Conservation (phyloP, 2,888 invertebrate genomes). For the Pardosa pseudoannulata region DNA sequence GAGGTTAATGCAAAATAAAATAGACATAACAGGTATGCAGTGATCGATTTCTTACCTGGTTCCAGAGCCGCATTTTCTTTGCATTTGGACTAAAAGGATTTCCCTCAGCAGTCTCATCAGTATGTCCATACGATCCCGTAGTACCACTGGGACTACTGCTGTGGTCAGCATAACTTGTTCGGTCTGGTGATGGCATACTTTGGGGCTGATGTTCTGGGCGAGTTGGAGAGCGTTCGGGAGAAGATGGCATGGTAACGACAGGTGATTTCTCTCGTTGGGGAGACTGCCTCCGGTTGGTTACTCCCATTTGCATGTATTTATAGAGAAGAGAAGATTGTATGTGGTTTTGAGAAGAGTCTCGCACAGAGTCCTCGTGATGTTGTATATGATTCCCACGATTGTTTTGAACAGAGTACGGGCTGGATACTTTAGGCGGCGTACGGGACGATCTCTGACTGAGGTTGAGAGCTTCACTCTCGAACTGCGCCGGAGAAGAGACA, state of each 20-base stretch:
- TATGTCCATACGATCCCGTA: slow-evolving; percentile 57
- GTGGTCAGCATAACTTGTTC: slow-evolving; percentile 48
- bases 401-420: slow-evolving; percentile 37
- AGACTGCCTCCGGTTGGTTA: slow-evolving; percentile 16
- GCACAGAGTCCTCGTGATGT: slow-evolving; percentile 1
- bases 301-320: slow-evolving; percentile 77
- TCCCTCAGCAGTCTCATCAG: slow-evolving; percentile 57
- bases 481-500: slow-evolving; percentile 80
- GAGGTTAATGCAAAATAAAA: too few relatives aligned
- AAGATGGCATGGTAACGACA: slow-evolving; percentile 71
- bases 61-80: slow-evolving; percentile 78
- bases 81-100: slow-evolving; percentile 52
- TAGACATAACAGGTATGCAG: too few relatives aligned
- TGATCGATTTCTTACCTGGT: too few relatives aligned
- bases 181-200: slow-evolving; percentile 55
- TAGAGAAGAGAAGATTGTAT: slow-evolving; percentile 73
- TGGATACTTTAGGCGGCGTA: slow-evolving; percentile 59
- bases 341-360: background rate
- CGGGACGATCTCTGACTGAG: slow-evolving; percentile 85
- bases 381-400: slow-evolving; percentile 11
- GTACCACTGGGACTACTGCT: slow-evolving; percentile 64
- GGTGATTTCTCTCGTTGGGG: slow-evolving; percentile 37
- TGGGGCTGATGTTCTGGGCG: slow-evolving; percentile 33
- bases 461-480: slow-evolving; percentile 85
- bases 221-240: slow-evolving; percentile 54